Evolutionary conservation across 2,797 vertebrate genomes (phyloP).

Genomic region (Crocodylus rhombifer): DNA sequence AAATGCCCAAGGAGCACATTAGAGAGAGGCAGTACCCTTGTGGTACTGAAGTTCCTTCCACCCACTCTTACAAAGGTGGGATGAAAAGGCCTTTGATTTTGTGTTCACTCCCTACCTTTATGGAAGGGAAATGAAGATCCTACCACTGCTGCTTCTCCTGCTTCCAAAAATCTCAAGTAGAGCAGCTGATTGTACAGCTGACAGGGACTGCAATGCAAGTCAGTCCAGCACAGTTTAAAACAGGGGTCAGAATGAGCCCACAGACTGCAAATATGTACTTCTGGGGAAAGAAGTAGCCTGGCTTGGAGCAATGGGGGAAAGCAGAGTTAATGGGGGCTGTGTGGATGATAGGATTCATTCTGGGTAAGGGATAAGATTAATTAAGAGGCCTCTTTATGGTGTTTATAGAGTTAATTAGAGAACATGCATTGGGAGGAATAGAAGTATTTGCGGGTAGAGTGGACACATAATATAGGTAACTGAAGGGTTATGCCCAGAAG

Average conservation of each 20-base stretch:
- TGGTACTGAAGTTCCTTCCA: background rate
- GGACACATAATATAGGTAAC: background rate
- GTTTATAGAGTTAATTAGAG: background rate
- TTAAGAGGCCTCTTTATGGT: background rate
- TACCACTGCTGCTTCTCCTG: background rate
- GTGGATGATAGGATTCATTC: background rate
- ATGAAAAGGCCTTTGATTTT: too few relatives aligned
- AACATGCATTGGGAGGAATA: background rate
- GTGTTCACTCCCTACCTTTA: background rate
- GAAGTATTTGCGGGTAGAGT: background rate
- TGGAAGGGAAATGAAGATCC: background rate
- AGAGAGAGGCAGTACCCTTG: background rate
- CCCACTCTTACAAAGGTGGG: background rate
- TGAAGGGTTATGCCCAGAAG: background rate
- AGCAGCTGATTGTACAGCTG: background rate
- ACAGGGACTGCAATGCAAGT: background rate
- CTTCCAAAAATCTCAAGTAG: background rate
- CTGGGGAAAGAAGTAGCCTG: background rate
- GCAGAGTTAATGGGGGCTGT: background rate
- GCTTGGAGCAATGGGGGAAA: background rate
- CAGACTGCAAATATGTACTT: constrained; percentile 1
- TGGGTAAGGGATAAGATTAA: constrained; percentile 22
- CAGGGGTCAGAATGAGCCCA: background rate
- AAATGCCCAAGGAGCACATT: rapidly evolving
- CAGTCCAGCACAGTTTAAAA: background rate